phyloP scores from a whole-genome alignment of 2,888 invertebrate genomes.

The Laothoe populi region DNA sequence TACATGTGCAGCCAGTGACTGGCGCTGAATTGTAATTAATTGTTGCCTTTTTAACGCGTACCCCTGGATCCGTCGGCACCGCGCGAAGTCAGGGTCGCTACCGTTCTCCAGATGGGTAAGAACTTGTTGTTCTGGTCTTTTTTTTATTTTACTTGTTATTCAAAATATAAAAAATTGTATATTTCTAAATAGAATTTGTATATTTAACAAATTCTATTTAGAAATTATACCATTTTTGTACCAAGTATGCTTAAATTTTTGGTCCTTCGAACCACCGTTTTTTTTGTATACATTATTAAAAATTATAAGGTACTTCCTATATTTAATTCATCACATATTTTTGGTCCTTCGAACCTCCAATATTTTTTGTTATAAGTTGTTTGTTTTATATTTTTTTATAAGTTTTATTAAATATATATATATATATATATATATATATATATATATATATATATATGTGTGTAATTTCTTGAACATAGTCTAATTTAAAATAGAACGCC shows the following conservation, averaged over 20 bases:
- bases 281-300: neutral
- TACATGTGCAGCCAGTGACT: constrained; percentile 35
- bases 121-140: constrained; percentile 31
- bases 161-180: no score
- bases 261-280: neutral
- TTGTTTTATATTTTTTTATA: no score
- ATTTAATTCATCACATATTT: neutral
- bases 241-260: neutral
- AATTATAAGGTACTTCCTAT: neutral
- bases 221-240: neutral
- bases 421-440: no score
- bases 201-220: no score
- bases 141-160: neutral
- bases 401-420: no score
- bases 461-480: no score
- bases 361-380: no score
- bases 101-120: constrained; percentile 90
- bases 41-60: constrained; percentile 84
- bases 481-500: no score
- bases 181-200: no score
- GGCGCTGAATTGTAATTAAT: constrained; percentile 81
- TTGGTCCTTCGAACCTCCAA: no score
- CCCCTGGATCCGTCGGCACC: constrained; percentile 75
- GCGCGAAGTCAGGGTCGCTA: constrained; percentile 88
- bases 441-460: no score